Conservation (phyloP, 2,888 invertebrate genomes). For the Tetheella fluctuosa region DNA sequence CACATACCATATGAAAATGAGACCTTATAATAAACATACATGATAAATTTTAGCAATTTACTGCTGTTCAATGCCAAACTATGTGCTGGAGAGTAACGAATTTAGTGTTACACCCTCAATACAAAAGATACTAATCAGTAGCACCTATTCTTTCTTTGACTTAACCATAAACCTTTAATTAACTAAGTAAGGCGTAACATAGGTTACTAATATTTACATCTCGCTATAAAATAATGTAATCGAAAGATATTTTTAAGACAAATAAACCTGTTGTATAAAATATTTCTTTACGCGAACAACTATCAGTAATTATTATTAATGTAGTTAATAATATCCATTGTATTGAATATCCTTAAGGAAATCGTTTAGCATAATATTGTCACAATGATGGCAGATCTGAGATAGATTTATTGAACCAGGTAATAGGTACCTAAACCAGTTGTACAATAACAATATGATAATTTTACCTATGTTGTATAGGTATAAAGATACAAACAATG, state of each 20-base stretch:
- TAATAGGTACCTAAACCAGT: not conserved
- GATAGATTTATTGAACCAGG: not conserved
- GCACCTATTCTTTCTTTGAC: too few relatives aligned
- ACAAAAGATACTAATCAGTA: too few relatives aligned
- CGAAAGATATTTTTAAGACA: not conserved
- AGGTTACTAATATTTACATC: too few relatives aligned
- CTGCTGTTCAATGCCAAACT: too few relatives aligned
- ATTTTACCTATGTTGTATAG: not conserved
- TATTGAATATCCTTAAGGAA: not conserved
- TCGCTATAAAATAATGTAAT: not conserved
- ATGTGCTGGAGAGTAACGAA: too few relatives aligned
- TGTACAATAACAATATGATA: not conserved
- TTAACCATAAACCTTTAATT: too few relatives aligned
- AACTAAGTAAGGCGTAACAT: too few relatives aligned
- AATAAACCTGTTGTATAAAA: not conserved
- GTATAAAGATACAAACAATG: not conserved
- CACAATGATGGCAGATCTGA: not conserved
- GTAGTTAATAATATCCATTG: conserved; percentile 3
- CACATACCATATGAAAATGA: too few relatives aligned
- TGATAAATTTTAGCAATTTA: too few relatives aligned
- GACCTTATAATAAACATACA: too few relatives aligned
- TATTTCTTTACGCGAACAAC: not conserved
- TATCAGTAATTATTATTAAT: not conserved
- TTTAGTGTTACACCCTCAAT: too few relatives aligned
- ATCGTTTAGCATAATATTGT: conserved; percentile 3